Base-by-base conservation (phyloP, 1,140 invertebrate genomes). In the Drosophila serrata region DNA sequence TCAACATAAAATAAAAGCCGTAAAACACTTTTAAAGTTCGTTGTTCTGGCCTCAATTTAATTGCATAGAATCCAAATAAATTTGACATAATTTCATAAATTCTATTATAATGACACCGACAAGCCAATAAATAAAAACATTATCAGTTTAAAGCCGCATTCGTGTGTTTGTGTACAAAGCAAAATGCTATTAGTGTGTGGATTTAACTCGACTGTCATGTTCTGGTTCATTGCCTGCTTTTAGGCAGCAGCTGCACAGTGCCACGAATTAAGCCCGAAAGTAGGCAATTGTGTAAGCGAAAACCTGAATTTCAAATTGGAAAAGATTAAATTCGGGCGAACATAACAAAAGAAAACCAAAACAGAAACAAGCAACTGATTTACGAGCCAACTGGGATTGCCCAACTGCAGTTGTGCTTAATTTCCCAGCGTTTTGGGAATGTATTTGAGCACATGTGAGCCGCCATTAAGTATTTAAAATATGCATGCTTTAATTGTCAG, bases 381-480 rank as follows among this genome's bases (percentile, higher is more conserved):
- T 79, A 79, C 77, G 73, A 51, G 45, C 35, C 46, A 68, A 46
- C 57, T 74, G 68, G 48, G 69, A 74, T 33, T 55, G 57, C 33
- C 9, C 33, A 17, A 33, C 46, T 74, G 48, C 70, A 74, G 39
- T 11, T 55, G 64, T 45, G 29, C 55, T 49, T 43, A 33, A 61
- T 27, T 61, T 73, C n/a, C 27, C 55, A 31, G 29, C 19, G 12
- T 3, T 43, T 42, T 35, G 24, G 9, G 58, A 37, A 40, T 17
- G 17, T 45, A 58, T 48, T 35, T 29, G 73, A 24, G 63, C 53
- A 63, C 75, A 70, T 60, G 40, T 61, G 64, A 35, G 27, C 35
- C 67, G 60, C 81, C 82, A 75, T 76, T 62, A 88, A 79, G 65
- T 76, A 69, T 75, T 88, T 79, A 63, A 73, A 79, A 78, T 74